These are phyloP conservation scores for Poecilobothrus nobilitatus DNA, from an alignment of 2,888 invertebrate genomes.

Conservation along the genomic window DNA sequence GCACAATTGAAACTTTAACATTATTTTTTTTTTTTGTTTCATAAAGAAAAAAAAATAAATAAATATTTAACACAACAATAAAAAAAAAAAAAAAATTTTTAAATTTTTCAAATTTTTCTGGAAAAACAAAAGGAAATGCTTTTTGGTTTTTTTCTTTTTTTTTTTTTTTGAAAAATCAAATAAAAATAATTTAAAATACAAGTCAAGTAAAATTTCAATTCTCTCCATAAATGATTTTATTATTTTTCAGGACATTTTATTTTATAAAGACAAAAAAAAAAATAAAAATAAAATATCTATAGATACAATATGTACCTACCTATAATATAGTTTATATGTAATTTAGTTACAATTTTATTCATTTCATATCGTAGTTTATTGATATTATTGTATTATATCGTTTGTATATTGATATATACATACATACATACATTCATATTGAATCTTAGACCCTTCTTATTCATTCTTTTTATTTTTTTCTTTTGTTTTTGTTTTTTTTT, in stretches of 20 bases:
- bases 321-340: no score
- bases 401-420: no score
- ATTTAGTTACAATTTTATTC: no score
- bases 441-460: not conserved
- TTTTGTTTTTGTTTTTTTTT: no score
- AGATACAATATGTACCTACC: not conserved
- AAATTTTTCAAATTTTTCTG: no score
- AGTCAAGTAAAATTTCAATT: not conserved
- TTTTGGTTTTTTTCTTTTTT: no score
- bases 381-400: no score
- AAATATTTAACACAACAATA: not conserved
- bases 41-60: not conserved
- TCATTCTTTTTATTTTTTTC: not conserved
- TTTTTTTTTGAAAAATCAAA: no score
- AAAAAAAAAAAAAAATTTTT: not conserved
- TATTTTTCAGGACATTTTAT: not conserved
- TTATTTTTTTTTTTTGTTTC: not conserved
- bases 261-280: no score
- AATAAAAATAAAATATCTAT: not conserved
- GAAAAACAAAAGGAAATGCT: not conserved
- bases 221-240: not conserved
- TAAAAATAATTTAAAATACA: no score
- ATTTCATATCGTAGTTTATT: no score
- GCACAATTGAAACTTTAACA: not conserved
- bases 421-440: not conserved